Percentiles rank a stretch among this genome's conserved stretches.
phyloP scores from a whole-genome alignment of 2,113 vertebrate genomes.

The Miniopterus natalensis region DNA sequence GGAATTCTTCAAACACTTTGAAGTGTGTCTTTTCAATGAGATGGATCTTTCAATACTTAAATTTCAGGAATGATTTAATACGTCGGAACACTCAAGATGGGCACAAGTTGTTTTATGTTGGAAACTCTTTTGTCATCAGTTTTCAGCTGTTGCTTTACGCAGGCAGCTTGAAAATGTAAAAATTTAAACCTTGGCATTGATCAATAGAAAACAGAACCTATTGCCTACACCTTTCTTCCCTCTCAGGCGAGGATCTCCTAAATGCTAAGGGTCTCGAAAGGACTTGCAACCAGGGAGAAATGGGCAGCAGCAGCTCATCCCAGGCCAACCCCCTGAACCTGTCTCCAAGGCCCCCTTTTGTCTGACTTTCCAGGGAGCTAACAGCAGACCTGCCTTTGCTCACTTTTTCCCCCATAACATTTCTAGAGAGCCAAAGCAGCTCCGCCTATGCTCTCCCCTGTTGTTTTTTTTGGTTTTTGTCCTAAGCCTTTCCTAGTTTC shows the following conservation, averaged over 20 bases:
- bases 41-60: slow-evolving; percentile 65
- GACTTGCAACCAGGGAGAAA: background rate
- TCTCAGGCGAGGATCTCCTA: background rate
- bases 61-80: slow-evolving; percentile 74
- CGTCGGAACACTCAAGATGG: slow-evolving; percentile 68
- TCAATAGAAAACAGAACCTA: background rate
- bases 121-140: background rate
- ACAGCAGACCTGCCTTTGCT: background rate
- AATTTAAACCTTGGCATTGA: background rate
- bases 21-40: slow-evolving; percentile 66
- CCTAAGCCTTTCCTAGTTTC: background rate
- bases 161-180: background rate
- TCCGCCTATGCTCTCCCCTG: background rate
- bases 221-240: background rate
- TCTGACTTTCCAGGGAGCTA: background rate
- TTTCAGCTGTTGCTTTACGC: slow-evolving; percentile 32
- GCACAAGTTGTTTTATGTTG: slow-evolving; percentile 52
- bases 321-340: background rate
- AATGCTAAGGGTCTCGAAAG: background rate
- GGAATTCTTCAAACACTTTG: slow-evolving; percentile 78
- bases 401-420: background rate
- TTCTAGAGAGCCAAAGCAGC: background rate
- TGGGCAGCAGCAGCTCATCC: background rate
- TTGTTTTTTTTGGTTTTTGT: background rate
- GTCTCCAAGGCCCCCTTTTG: background rate